A percentile compares a stretch with the other conserved stretches of the same genome.
Evolutionary conservation across 2,888 invertebrate genomes (phyloP).

Genomic region (Sipha maydis): DNA sequence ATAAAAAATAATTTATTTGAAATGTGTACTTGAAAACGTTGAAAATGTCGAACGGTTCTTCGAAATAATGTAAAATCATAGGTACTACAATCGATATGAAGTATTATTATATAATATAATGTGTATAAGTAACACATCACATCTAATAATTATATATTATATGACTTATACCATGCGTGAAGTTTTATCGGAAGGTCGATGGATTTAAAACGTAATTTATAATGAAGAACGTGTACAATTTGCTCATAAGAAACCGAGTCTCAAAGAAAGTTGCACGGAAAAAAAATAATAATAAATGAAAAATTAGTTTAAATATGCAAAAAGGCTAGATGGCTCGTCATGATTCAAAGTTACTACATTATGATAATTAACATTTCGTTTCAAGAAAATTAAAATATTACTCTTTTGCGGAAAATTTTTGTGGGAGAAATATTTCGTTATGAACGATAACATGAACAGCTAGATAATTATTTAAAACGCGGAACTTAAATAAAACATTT

Average conservation of each 20-base stretch:
- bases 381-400: not conserved
- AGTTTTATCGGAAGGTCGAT: not conserved
- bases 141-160: too few relatives aligned
- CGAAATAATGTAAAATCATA: too few relatives aligned
- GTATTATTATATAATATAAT: too few relatives aligned
- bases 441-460: not conserved
- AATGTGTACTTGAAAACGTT: too few relatives aligned
- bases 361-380: not conserved
- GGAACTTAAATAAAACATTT: not conserved
- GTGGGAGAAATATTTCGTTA: not conserved
- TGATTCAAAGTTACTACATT: not conserved
- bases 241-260: too few relatives aligned
- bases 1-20: too few relatives aligned
- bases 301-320: not conserved
- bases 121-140: too few relatives aligned
- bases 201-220: not conserved
- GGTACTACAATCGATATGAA: too few relatives aligned
- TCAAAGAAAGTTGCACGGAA: not conserved
- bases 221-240: not conserved
- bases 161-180: not conserved
- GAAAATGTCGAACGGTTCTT: too few relatives aligned
- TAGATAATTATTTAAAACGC: not conserved
- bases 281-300: not conserved
- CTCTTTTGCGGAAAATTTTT: not conserved
- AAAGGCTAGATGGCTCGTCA: not conserved